Base-by-base conservation (phyloP, 2,113 vertebrate species). In the Nicator chloris region DNA sequence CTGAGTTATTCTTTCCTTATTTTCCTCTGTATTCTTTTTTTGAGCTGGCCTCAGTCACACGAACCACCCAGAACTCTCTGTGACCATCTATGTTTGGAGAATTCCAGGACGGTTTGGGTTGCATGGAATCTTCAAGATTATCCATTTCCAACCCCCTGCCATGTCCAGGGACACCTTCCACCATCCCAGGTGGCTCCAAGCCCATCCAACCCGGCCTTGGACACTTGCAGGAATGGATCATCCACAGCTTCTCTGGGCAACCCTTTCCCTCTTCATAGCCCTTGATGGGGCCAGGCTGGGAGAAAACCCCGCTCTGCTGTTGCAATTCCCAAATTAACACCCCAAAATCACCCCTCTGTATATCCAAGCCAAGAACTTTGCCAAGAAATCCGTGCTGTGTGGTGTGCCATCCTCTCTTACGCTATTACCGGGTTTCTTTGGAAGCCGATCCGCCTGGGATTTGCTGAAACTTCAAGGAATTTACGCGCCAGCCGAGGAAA, bases 401-500 rank as follows among this genome's bases (percentile, higher is more conserved):
- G 2, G 33, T 8, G 30, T 42, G 44, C 72, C 45, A 19, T 7
- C 65, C 69, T 78, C 68, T 44, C 33, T 78, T 11, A 35, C 1
- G 42, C 86, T n/a, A 3, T 68, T 15, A 7, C 47, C 1, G 26
- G 2, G 15, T 51, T 87, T 28, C 91, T 79, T 64, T 30, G 57
- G 88, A 79, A 89, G 86, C 59, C 0, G 4, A 86, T 77, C 76
- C 45, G 1, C 60, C 33, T 0, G 2, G 82, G 90, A 86, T 97
- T 86, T 82, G 82, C 82, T 35, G 76, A 39, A 92, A 78, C 60
- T 57, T 66, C 63, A 78, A 90, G 89, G 93, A 94, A 94, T 95
- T 95, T 68, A 10, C 42, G 40, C 4, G 3, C 49, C 1, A 77
- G 30, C 59, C 39, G 11, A 70, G 92, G 49, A 45, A 44, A 88